phyloP scores from a whole-genome alignment of 2,888 invertebrate species.

The Pollenia griseotomentosa region DNA sequence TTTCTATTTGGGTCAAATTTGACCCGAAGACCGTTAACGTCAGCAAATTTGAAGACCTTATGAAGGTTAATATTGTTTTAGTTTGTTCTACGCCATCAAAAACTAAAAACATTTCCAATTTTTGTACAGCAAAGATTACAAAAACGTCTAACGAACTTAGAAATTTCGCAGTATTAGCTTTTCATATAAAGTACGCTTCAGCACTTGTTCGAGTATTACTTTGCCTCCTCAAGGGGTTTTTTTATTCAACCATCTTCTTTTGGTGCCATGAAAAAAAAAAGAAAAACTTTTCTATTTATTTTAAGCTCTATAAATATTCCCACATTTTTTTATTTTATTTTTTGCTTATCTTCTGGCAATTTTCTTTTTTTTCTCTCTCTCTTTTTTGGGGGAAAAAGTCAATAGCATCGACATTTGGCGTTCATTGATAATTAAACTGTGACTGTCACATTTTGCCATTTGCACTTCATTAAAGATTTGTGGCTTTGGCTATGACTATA shows the following conservation, averaged over 20 bases:
- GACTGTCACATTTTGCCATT: conserved; percentile 75
- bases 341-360: conserved; percentile 46
- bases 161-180: conserved; percentile 64
- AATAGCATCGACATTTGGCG: conserved; percentile 74
- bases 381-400: conserved; percentile 58
- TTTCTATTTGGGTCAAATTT: too few species aligned
- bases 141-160: conserved; percentile 43
- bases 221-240: conserved; percentile 56
- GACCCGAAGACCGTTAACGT: too few species aligned
- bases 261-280: background rate
- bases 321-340: background rate
- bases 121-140: background rate
- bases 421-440: conserved; percentile 74
- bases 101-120: background rate
- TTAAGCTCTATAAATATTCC: conserved; percentile 48
- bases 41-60: too few species aligned
- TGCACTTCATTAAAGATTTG: conserved; percentile 74
- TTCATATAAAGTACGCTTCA: conserved; percentile 61
- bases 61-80: background rate
- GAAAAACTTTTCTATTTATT: conserved; percentile 66
- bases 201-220: conserved; percentile 52
- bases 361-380: conserved; percentile 17
- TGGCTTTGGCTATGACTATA: conserved; percentile 59
- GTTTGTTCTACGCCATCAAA: background rate
- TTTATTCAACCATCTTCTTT: background rate